These are phyloP conservation scores for Papilio demoleus DNA, from an alignment of 2,888 invertebrate genomes.

Conservation along the genomic window DNA sequence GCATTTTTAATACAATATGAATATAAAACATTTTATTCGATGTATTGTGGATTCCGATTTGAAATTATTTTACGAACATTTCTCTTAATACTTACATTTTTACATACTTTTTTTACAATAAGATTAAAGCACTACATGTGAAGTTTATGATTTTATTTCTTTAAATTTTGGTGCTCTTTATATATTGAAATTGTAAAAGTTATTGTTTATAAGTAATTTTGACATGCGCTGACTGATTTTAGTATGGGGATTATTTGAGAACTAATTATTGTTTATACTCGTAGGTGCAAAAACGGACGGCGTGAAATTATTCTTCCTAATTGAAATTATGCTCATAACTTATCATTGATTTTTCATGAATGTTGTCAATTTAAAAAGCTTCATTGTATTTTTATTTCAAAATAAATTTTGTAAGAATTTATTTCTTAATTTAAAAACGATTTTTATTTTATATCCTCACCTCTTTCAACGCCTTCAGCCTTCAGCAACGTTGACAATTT, in stretches of 20 bases:
- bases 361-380: constrained; percentile 80
- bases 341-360: constrained; percentile 74
- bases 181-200: constrained; percentile 15
- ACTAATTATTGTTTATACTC: constrained; percentile 45
- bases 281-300: constrained; percentile 53
- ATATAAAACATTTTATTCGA: constrained; percentile 14
- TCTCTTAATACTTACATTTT: constrained; percentile 9
- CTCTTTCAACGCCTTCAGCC: not conserved
- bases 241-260: constrained; percentile 13
- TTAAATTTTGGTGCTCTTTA: constrained; percentile 33
- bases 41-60: constrained; percentile 46
- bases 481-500: not conserved
- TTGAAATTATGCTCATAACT: constrained; percentile 80
- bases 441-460: constrained; percentile 41
- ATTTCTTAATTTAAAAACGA: constrained; percentile 34
- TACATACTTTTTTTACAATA: constrained; percentile 13
- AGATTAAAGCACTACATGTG: not conserved
- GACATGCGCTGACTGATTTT: constrained; percentile 28
- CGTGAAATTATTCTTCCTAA: constrained; percentile 69
- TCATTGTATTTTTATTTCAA: constrained; percentile 81
- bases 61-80: constrained; percentile 36
- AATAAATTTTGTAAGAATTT: constrained; percentile 77
- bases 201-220: constrained; percentile 17
- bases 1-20: constrained; percentile 60
- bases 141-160: constrained; percentile 12